Evolutionary conservation across 2,888 invertebrate genomes (phyloP).

Genomic region (Tetragnatha montana): DNA sequence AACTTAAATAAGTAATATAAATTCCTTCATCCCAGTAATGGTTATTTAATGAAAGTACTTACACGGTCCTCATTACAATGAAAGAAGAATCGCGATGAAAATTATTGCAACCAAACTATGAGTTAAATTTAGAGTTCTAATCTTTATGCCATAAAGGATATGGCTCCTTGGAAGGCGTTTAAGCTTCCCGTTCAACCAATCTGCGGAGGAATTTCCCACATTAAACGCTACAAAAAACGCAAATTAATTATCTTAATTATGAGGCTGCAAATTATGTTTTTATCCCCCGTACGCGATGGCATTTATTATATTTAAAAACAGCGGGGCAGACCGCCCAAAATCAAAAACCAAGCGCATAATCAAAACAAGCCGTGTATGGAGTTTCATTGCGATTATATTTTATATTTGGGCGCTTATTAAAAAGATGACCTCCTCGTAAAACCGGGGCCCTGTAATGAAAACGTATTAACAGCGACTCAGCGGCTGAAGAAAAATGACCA

Average conservation of each 20-base stretch:
- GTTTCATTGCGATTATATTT: conserved; percentile 45
- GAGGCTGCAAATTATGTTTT: conserved; percentile 12
- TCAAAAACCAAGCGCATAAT: conserved; percentile 1
- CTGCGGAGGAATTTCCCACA: background rate
- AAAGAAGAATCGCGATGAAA: background rate
- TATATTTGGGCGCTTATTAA: conserved; percentile 22
- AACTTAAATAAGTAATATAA: background rate
- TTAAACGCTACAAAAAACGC: background rate
- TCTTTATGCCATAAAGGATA: background rate
- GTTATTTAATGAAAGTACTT: background rate
- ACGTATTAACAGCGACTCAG: conserved; percentile 20
- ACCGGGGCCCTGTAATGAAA: conserved; percentile 22
- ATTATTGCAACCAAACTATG: background rate
- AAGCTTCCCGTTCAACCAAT: conserved; percentile 4
- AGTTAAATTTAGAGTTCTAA: background rate
- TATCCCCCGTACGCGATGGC: background rate
- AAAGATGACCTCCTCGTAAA: conserved; percentile 18
- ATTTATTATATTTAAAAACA: conserved; percentile 7
- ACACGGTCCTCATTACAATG: background rate
- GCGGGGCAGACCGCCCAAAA: background rate
- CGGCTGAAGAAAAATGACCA: background rate
- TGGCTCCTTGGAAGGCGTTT: background rate
- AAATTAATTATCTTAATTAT: conserved; percentile 30
- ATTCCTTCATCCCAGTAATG: background rate
- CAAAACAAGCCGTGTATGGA: conserved; percentile 22